Base-by-base conservation (phyloP, 2,888 invertebrate species). In the Temnothorax rugatulus region DNA sequence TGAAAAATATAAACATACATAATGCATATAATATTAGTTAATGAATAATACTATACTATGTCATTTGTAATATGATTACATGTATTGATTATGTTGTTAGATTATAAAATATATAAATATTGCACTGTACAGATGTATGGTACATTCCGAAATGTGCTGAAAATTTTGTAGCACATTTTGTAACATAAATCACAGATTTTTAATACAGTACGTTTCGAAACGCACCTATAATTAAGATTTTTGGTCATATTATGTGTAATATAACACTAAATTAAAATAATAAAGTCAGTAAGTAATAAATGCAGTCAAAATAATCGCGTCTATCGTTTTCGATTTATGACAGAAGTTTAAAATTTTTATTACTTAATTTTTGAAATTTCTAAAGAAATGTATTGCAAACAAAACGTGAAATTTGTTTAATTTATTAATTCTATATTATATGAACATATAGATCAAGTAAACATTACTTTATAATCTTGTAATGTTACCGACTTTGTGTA, bases 381-480 rank as follows among this genome's bases (percentile, higher is more conserved):
- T 29, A 29, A 29, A 29, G 29, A 29, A 29, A 61, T 9, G 18
- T 15, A 61, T 29, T 29, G 13, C 29, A 41, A n/a, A 44, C 47
- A 15, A 47, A 47, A 47, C 4, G 15, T 15, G 3, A 47, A 47
- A 4, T 9, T 7, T 21, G 66, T 21, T 4, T 64, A n/a, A 57
- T 15, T 57, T 54, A 41, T 38, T 57, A n/a, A 25, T 73, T 73
- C 9, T 41, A 18, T 41, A 73, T 8, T 41, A 18, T 41, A 73
- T 8, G 7, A 57, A 73, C 54, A 21, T 25, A 41, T 38, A 8
- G 15, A 41, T 50, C 13, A 50, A 38, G 29, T 57, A 25, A 73
- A 73, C 5, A 41, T 59, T 21, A 11, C 21, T 54, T 57, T 9
- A 25, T 21, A 57, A 73, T 38, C 21, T 73, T 41, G 11, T 73